Evolutionary conservation across 1,140 invertebrate species (phyloP).

Genomic region (Temnothorax curvispinosus): DNA sequence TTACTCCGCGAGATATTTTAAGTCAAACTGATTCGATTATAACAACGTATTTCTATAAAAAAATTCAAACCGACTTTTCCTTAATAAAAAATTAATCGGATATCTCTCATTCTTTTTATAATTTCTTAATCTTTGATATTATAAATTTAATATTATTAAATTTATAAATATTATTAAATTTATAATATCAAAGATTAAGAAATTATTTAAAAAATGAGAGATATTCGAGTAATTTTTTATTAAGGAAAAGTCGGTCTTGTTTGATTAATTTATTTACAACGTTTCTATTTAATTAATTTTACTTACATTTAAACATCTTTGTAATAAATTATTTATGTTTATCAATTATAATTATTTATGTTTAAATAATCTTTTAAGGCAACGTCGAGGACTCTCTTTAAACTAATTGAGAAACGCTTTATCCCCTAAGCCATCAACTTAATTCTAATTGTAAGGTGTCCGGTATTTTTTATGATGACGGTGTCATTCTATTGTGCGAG

Average conservation of each 20-base stretch:
- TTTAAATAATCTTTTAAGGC: neutral
- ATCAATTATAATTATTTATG: neutral
- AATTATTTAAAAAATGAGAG: too few species aligned
- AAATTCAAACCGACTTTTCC: neutral
- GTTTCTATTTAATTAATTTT: too few species aligned
- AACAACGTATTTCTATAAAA: neutral
- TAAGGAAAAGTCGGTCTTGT: neutral
- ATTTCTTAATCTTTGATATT: neutral
- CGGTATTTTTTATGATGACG: conserved; percentile 17
- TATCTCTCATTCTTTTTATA: neutral
- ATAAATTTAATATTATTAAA: neutral
- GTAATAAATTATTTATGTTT: neutral
- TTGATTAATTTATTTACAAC: neutral
- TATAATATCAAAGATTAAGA: too few species aligned
- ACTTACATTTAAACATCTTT: neutral
- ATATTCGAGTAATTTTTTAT: too few species aligned
- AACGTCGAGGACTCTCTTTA: neutral
- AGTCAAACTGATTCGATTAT: neutral
- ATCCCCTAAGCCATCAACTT: neutral
- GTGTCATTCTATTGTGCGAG: conserved; percentile 53
- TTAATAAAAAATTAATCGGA: neutral
- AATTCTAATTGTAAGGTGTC: conserved; percentile 17
- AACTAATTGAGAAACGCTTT: neutral
- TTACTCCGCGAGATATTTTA: neutral
- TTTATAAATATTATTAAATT: too few species aligned